Evolutionary conservation across 1,140 invertebrate species (phyloP).

Genomic region (Megalonaias nervosa): DNA sequence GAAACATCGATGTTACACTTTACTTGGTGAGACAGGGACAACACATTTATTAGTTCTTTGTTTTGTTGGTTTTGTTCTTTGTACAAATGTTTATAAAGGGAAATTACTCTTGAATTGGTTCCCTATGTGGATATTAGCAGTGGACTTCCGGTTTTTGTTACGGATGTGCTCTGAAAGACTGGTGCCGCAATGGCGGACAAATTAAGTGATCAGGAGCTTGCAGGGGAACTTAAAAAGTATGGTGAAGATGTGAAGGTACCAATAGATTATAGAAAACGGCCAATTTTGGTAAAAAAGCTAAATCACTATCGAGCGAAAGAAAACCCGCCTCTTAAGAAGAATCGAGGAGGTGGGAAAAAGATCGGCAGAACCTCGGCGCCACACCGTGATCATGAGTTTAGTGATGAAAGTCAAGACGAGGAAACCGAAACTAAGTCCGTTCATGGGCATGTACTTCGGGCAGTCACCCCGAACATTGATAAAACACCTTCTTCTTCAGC

Average conservation of each 20-base stretch:
- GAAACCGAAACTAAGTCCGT: conserved; percentile 19
- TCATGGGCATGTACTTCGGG: too few relatives aligned
- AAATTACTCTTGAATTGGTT: too few relatives aligned
- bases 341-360: conserved; percentile 30
- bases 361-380: conserved; percentile 12
- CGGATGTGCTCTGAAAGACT: too few relatives aligned
- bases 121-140: too few relatives aligned
- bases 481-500: too few relatives aligned
- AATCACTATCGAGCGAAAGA: conserved; percentile 58
- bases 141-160: too few relatives aligned
- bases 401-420: conserved; percentile 42
- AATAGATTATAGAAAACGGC: conserved; percentile 57
- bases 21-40: too few relatives aligned
- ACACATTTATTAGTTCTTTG: too few relatives aligned
- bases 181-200: conserved; percentile 55
- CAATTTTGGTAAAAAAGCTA: conserved; percentile 62
- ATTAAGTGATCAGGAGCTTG: conserved; percentile 56
- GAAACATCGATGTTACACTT: too few relatives aligned
- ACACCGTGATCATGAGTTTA: conserved; percentile 22
- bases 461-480: too few relatives aligned
- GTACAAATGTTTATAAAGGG: too few relatives aligned
- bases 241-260: conserved; percentile 60
- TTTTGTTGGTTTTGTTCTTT: too few relatives aligned
- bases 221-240: conserved; percentile 50
- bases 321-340: conserved; percentile 29